Evolutionary conservation across 2,113 vertebrate genomes (phyloP).

Genomic region (Mastomys coucha): DNA sequence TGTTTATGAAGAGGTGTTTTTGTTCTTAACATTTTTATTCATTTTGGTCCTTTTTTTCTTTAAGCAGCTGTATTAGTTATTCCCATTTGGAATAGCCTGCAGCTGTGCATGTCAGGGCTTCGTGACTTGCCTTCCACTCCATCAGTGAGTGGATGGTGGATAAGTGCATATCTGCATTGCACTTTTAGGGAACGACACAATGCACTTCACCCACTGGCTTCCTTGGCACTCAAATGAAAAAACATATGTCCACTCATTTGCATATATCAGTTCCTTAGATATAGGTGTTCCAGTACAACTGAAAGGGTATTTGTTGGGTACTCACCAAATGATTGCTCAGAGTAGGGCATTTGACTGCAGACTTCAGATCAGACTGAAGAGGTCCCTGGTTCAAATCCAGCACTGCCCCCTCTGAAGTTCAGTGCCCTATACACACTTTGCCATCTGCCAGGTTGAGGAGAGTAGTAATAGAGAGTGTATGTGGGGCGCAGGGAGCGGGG

Average conservation of each 20-base stretch:
- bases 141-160: not conserved
- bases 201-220: not conserved
- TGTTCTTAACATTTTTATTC: not conserved
- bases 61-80: not conserved
- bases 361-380: too few relatives aligned
- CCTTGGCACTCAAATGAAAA: not conserved
- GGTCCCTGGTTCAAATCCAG: not conserved
- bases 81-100: not conserved
- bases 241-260: not conserved
- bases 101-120: not conserved
- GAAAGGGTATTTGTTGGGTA: not conserved
- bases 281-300: not conserved
- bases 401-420: not conserved
- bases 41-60: not conserved
- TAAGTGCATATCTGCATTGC: not conserved
- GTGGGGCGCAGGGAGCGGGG: too few relatives aligned
- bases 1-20: not conserved
- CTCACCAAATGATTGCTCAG: not conserved
- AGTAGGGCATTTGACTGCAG: not conserved
- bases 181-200: not conserved
- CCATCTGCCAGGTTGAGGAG: not conserved
- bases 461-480: not conserved
- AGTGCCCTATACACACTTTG: not conserved
- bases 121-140: not conserved
- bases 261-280: not conserved